Evolutionary conservation across 2,888 invertebrate genomes (phyloP), one percentile per base, ranked within the genome.

Genomic region (Chrysolina haemoptera): DNA sequence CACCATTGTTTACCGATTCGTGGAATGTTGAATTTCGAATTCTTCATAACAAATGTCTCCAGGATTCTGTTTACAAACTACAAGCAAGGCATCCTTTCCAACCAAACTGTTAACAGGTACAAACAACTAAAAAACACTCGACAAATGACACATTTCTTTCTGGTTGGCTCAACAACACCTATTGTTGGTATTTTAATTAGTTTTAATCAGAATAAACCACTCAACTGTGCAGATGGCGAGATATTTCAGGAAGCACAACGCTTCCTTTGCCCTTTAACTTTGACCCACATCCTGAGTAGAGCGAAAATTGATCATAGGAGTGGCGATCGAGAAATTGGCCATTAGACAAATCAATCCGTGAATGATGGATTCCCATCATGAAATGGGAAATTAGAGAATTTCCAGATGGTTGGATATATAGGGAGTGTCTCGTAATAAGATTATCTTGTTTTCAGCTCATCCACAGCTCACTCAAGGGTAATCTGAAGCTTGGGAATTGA

Each of bases 281-380:
- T 70, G 64, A 35, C 64, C 70, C 63, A 65, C 27, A 55, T 70
- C 16, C 55, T 8, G 12, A 62, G 63, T 41, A 41, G 11, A 6
- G 18, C 20, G 1, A 20, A 20, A 70, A 27, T 55, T 46, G 59
- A 65, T 65, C 70, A 53, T 64, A 50, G 70, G 50, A 64, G 70
- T 70, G 62, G 12, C 62, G 20, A 46, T 70, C 40, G 12, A 70
- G 63, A 16, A 64, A 65, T 70, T 70, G 43, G 3, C 70, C 55
- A 70, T 63, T 64, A 70, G 41, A 55, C n/a, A 10, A 43, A 70
- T 70, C 53, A 63, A 48, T 70, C 22, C n/a, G 43, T 66, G 59
- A 59, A 22, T 53, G 53, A 65, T 66, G 65, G 59, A 40, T 62
- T 71, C 9, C 20, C 55, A 35, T 12, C 66, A 62, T 66, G 66